Percentiles rank a stretch among this genome's conserved stretches.
Conservation (phyloP, 2,113 vertebrate genomes). For the Sminthopsis crassicaudata region DNA sequence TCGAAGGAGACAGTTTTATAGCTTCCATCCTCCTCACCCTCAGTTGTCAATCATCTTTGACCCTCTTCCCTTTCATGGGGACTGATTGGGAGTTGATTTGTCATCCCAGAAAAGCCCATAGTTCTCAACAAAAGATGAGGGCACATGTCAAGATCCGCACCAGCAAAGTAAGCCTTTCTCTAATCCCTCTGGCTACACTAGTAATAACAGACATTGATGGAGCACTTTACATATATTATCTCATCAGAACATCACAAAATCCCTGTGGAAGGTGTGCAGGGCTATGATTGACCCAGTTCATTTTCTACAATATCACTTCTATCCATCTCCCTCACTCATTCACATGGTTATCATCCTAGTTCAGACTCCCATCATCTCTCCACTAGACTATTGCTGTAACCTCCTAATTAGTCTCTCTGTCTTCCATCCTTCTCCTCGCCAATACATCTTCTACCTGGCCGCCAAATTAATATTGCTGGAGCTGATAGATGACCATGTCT, state of each 20-base stretch:
- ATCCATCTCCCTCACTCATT: not conserved
- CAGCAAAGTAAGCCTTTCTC: not conserved
- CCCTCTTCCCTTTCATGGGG: not conserved
- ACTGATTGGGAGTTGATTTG: not conserved
- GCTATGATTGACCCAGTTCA: not conserved
- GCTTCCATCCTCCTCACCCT: not conserved
- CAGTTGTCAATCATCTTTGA: not conserved
- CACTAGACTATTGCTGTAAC: not conserved
- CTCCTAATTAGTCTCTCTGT: not conserved
- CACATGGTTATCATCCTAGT: not conserved
- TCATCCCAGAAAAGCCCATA: not conserved
- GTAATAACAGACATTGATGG: not conserved
- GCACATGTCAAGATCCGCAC: not conserved
- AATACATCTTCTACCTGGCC: not conserved
- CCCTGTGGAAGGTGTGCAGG: not conserved
- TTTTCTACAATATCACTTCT: not conserved
- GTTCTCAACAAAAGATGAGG: not conserved
- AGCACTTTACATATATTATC: not conserved
- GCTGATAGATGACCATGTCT: not conserved
- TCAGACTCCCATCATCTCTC: not conserved
- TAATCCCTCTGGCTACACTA: not conserved
- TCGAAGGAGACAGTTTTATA: not conserved
- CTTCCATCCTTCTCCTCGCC: not conserved
- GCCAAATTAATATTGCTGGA: not conserved
- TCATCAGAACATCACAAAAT: not conserved